These are phyloP conservation scores for Andrena bicolor DNA, from an alignment of 2,888 invertebrate genomes.

Conservation along the genomic window DNA sequence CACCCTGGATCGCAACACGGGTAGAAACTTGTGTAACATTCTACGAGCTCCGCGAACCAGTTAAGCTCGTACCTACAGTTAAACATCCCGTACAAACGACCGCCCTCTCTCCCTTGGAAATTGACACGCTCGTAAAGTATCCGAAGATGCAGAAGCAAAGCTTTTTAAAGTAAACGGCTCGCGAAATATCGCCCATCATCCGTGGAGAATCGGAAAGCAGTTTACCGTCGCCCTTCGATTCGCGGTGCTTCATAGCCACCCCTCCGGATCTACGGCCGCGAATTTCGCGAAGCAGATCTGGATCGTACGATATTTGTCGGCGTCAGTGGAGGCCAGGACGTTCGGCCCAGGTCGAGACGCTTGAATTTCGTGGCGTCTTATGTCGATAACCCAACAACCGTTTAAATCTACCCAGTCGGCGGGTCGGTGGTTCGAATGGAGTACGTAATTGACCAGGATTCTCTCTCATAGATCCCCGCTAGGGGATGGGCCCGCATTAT, in stretches of 20 bases:
- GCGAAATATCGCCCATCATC: conserved; percentile 6
- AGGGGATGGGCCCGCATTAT: conserved; percentile 67
- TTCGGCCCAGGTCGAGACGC: conserved; percentile 3
- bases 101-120: background rate
- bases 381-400: conserved; percentile 60
- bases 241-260: conserved; percentile 4
- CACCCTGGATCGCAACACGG: too few relatives aligned
- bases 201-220: conserved; percentile 1
- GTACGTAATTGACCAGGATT: conserved; percentile 75
- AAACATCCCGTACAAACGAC: background rate
- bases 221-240: conserved; percentile 11
- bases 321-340: conserved; percentile 23
- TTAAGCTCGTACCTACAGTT: too few relatives aligned
- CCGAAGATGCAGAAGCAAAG: background rate
- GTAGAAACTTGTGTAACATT: too few relatives aligned
- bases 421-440: conserved; percentile 59
- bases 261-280: background rate
- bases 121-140: background rate
- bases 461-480: conserved; percentile 71
- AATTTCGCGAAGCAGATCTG: conserved; percentile 18
- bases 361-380: conserved; percentile 45
- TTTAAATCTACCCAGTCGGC: conserved; percentile 59
- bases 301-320: conserved; percentile 34
- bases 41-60: too few relatives aligned
- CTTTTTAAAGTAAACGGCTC: background rate